phyloP scores from a whole-genome alignment of 1,140 invertebrate species.

The Patella vulgata region DNA sequence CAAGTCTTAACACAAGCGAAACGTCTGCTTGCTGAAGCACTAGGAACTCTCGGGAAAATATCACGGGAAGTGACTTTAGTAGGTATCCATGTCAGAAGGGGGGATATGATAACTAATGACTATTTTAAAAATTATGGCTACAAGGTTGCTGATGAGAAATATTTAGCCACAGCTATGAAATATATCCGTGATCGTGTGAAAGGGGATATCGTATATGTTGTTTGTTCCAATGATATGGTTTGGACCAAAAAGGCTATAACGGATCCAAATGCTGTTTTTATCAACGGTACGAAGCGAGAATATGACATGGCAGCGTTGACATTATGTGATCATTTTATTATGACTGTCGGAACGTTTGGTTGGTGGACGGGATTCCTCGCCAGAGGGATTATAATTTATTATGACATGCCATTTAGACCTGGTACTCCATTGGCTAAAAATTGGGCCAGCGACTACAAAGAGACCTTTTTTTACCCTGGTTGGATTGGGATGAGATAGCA shows the following conservation, averaged over 20 bases:
- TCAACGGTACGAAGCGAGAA: slow-evolving; percentile 15
- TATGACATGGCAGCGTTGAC: slow-evolving; percentile 45
- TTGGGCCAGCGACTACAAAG: slow-evolving; percentile 30
- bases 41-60: not conserved
- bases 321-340: slow-evolving; percentile 49
- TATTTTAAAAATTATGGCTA: slow-evolving; percentile 10
- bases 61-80: not conserved
- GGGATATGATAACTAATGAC: not conserved
- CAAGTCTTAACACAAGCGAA: no score
- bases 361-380: slow-evolving; percentile 56
- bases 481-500: slow-evolving; percentile 36
- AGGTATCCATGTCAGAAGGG: slow-evolving; percentile 20
- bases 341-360: slow-evolving; percentile 51
- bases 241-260: slow-evolving; percentile 8
- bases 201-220: slow-evolving; percentile 9
- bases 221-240: slow-evolving; percentile 8
- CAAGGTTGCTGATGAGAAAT: slow-evolving; percentile 8
- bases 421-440: slow-evolving; percentile 17
- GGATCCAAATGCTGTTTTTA: not conserved
- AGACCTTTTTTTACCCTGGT: slow-evolving; percentile 29
- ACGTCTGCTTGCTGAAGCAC: no score
- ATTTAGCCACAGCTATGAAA: slow-evolving; percentile 14
- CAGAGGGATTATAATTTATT: slow-evolving; percentile 49
- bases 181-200: slow-evolving; percentile 11
- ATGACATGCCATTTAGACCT: slow-evolving; percentile 35